Evolutionary conservation across 64 coral and sea anemone species (phyloP), one percentile per base, ranked within the genome.

Genomic region (Pachyseris speciosa): DNA sequence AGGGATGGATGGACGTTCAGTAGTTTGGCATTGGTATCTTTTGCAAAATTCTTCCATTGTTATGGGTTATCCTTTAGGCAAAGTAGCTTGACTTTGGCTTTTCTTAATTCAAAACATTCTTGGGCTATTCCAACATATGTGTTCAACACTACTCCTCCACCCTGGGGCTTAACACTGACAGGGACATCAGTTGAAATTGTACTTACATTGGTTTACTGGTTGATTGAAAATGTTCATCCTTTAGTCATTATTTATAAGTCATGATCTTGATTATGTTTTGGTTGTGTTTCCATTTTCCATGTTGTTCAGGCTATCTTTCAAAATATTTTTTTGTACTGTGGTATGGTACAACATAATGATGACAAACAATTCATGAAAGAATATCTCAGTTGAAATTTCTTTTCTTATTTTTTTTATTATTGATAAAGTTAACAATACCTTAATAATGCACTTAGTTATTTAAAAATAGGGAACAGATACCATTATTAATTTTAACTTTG

Each of bases 51-150:
- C 53, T 59, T 59, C 53, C 53, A 59, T 59, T 59, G 53, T 59
- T 59, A 59, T 59, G 53, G 53, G 53, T 59, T 0, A 59, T 59
- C 53, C 53, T 16, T 59, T 59, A 59, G 53, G 53, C 53, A 59
- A 59, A 59, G 53, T 59, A 59, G 53, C 53, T 59, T 59, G 53
- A 59, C 53, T 59, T 49, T 49, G 47, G 1, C 0, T 49, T 59
- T 59, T 59, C 53, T 59, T 59, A 59, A 59, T 59, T 59, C 53
- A 59, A 59, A 59, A 59, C 53, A 59, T 59, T 59, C 53, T 59
- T 59, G 53, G 53, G 53, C 53, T 59, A 59, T 59, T 59, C 53
- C 53, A 59, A 59, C 53, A 17, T 59, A 59, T 59, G 53, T 59
- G 53, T 59, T 16, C 53, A 59, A 59, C 53, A 59, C 53, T 59